Evolutionary conservation across 1,140 invertebrate genomes (phyloP).

Genomic region (Lerema accius): DNA sequence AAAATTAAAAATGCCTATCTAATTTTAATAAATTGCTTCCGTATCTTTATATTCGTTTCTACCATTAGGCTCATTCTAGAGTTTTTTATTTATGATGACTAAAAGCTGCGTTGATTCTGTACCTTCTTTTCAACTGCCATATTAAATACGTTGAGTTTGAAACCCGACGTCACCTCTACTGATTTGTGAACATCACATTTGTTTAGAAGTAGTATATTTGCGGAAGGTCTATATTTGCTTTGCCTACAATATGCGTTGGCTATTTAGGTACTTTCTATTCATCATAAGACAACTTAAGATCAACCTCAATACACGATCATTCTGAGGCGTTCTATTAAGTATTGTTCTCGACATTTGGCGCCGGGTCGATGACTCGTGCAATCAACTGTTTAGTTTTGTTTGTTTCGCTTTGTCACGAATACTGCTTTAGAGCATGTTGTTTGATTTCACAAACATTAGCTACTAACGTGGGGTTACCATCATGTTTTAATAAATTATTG

Average conservation of each 20-base stretch:
- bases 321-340: constrained; percentile 57
- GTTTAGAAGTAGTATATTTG: neutral
- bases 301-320: constrained; percentile 54
- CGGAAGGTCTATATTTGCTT: neutral
- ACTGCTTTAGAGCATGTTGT: constrained; percentile 16
- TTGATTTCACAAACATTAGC: constrained; percentile 10
- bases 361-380: constrained; percentile 63
- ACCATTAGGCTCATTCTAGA: neutral
- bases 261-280: constrained; percentile 33
- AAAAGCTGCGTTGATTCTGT: too few species aligned
- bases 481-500: neutral
- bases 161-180: neutral
- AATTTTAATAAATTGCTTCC: neutral
- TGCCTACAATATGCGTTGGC: too few species aligned
- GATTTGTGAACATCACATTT: neutral
- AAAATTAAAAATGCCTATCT: constrained; percentile 35
- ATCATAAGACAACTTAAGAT: constrained; percentile 44
- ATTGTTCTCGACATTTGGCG: constrained; percentile 75
- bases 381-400: constrained; percentile 53
- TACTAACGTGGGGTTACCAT: neutral
- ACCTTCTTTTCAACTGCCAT: too few species aligned
- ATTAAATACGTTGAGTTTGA: neutral
- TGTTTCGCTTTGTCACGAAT: constrained; percentile 42
- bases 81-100: too few species aligned
- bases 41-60: constrained; percentile 4